phyloP scores from a whole-genome alignment of 2,797 vertebrate species.

The Pangasius sanitwongsei region DNA sequence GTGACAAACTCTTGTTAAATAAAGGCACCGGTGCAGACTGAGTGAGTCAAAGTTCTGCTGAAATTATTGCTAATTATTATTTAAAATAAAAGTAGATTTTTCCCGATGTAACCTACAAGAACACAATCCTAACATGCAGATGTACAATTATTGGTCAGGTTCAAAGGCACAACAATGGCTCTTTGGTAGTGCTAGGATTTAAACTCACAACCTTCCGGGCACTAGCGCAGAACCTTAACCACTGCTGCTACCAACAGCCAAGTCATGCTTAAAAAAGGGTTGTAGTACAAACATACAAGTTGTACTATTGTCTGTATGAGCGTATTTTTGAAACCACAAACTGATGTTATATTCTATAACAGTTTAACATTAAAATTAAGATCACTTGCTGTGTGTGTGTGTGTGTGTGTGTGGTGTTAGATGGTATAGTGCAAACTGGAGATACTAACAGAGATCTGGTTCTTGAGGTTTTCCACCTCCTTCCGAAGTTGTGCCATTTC shows the following conservation, averaged over 20 bases:
- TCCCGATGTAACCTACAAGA: background rate
- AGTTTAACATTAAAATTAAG: background rate
- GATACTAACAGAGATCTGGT: conserved; percentile 89
- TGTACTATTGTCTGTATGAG: background rate
- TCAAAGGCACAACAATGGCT: background rate
- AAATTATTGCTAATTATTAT: background rate
- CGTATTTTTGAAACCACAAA: background rate
- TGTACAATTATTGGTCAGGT: background rate
- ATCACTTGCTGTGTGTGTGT: background rate
- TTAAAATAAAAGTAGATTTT: background rate
- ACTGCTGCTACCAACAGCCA: background rate
- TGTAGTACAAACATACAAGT: background rate
- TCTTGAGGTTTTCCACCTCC: conserved; percentile 93
- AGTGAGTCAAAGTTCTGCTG: background rate
- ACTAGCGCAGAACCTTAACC: background rate
- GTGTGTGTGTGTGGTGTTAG: background rate
- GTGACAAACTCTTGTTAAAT: background rate
- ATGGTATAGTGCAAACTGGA: conserved; percentile 67
- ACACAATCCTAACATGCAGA: background rate
- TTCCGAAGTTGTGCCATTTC: conserved; percentile 95
- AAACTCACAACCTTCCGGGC: background rate
- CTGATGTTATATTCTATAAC: background rate
- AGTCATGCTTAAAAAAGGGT: background rate
- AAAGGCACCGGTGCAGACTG: background rate
- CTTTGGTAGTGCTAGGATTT: background rate